These are phyloP conservation scores for Ciconia maguari DNA, from an alignment of 2,113 vertebrate genomes.

Conservation along the genomic window DNA sequence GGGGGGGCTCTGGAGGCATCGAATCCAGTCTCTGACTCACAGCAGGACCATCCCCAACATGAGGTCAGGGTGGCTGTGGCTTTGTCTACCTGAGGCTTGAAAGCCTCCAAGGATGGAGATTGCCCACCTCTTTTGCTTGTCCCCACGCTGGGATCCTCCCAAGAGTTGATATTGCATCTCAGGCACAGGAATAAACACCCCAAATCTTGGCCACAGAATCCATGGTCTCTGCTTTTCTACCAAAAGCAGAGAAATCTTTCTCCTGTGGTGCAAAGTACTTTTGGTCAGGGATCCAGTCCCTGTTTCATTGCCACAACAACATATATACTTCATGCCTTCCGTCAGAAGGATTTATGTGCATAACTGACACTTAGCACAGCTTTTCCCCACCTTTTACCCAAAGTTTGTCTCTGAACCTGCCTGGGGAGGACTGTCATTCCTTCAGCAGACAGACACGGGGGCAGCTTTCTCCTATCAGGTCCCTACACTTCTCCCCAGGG, in stretches of 20 bases:
- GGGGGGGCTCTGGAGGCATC: not conserved
- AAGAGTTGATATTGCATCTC: not conserved
- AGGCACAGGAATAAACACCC: not conserved
- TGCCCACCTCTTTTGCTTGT: not conserved
- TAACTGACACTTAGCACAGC: not conserved
- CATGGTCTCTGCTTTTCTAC: not conserved
- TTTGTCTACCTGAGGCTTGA: not conserved
- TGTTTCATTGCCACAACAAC: not conserved
- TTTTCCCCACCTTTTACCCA: not conserved
- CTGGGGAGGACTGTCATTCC: not conserved
- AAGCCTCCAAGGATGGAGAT: not conserved
- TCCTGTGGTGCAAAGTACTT: not conserved
- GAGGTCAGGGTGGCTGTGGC: not conserved
- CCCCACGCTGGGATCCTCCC: not conserved
- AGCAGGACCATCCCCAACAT: not conserved
- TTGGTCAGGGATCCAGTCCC: not conserved
- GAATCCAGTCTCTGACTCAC: not conserved
- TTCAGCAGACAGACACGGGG: not conserved
- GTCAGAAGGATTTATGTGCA: not conserved
- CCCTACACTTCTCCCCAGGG: not conserved
- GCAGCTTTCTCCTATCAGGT: not conserved
- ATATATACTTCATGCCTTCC: not conserved
- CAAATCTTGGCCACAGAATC: not conserved
- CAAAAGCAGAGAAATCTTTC: not conserved
- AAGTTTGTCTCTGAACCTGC: not conserved